These are phyloP conservation scores for Cheilosia variabilis DNA, from an alignment of 2,888 invertebrate species.

Conservation along the genomic window DNA sequence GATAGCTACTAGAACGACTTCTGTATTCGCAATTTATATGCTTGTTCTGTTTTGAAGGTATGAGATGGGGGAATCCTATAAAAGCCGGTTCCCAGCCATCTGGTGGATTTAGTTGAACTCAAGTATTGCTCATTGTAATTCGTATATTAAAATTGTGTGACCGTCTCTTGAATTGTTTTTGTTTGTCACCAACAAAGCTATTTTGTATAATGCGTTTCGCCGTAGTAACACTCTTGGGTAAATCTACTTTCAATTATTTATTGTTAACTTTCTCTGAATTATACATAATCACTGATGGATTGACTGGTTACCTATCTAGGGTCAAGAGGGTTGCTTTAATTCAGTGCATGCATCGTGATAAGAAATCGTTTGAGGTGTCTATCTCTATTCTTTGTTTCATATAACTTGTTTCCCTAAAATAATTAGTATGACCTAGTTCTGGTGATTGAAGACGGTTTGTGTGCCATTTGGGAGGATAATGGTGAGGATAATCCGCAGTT, in stretches of 20 bases:
- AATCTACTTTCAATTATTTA: conserved; percentile 15
- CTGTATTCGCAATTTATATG: conserved; percentile 1
- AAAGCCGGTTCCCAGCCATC: conserved; percentile 63
- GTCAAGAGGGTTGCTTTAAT: conserved; percentile 5
- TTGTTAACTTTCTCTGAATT: not conserved
- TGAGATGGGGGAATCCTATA: conserved; percentile 45
- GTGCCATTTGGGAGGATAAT: too few relatives aligned
- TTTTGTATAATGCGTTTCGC: conserved; percentile 59
- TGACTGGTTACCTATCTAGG: not conserved
- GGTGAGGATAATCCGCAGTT: too few relatives aligned
- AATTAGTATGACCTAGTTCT: too few relatives aligned
- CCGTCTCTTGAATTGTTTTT: conserved; percentile 2
- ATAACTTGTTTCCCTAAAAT: too few relatives aligned
- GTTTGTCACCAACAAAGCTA: not conserved
- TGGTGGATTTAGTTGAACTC: conserved; percentile 57
- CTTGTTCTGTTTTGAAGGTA: not conserved
- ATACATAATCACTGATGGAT: not conserved
- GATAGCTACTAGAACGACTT: conserved; percentile 17
- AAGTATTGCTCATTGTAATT: conserved; percentile 51
- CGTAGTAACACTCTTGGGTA: conserved; percentile 57
- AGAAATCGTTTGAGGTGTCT: not conserved
- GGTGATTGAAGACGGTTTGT: too few relatives aligned
- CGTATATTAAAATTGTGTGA: conserved; percentile 28
- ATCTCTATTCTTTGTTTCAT: not conserved
- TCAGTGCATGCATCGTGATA: conserved; percentile 1